Evolutionary conservation across 2,797 vertebrate genomes (phyloP).

Genomic region (Cygnus olor): DNA sequence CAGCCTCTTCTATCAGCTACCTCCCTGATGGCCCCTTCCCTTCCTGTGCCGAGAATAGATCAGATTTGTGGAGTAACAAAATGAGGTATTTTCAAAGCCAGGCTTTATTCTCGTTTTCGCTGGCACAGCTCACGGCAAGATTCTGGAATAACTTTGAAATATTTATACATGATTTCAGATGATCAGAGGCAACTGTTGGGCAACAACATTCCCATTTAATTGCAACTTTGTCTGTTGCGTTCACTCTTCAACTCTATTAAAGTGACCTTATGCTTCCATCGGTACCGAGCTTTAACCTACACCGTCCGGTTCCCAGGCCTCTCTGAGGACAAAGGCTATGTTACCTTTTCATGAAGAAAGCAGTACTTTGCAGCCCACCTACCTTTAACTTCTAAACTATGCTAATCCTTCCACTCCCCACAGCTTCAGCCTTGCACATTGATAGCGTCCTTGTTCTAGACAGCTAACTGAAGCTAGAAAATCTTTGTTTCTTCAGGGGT

Average conservation of each 20-base stretch:
- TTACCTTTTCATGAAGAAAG: background rate
- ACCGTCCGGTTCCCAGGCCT: fast-evolving
- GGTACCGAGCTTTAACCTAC: background rate
- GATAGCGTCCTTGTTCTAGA: background rate
- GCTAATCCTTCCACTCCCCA: background rate
- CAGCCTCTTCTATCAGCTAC: background rate
- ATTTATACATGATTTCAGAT: background rate
- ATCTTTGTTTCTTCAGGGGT: background rate
- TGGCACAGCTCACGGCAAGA: background rate
- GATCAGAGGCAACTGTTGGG: background rate
- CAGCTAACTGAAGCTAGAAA: background rate
- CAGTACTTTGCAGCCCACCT: background rate
- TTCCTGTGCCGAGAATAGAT: background rate
- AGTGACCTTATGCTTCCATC: background rate
- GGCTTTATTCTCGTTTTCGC: background rate
- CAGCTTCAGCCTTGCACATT: background rate
- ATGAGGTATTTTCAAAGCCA: background rate
- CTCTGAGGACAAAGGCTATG: background rate
- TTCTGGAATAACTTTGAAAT: background rate
- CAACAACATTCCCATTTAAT: background rate
- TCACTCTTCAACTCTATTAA: background rate
- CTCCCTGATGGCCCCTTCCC: background rate
- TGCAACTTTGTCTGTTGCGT: background rate
- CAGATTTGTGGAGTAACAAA: background rate
- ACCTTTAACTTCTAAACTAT: background rate